Evolutionary conservation across 2,888 invertebrate species (phyloP), one percentile per base, ranked within the genome.

Genomic region (Andrena chrysosceles): DNA sequence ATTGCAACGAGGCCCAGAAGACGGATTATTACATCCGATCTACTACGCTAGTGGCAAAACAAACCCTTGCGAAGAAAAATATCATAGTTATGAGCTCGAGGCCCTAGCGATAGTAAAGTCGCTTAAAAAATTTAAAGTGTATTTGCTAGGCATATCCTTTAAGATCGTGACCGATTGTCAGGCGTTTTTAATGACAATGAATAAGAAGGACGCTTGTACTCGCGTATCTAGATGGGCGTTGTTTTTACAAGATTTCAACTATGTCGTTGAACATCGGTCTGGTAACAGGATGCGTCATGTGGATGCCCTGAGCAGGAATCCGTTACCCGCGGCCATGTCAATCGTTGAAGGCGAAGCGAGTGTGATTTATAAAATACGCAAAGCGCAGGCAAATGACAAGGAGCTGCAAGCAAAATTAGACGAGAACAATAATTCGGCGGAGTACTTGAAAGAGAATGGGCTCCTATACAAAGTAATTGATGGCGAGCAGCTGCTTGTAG

Each of bases 1-100:
- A 3, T n/a, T 89, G 26, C 89, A 89, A 31, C 67, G 82, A 52
- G 77, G 77, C 52, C 23, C 42, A 13, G 69, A 85, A 1, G 89
- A 88, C 23, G 29, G 74, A 3, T 23, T 20, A 1, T 52, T 86
- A 5, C 86, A 89, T 69, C 88, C 87, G 0, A 77, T 89, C 2
- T 84, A 84, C 66, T 88, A 78, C 33, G 84, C 85, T 23, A 90
- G 88, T 31, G 78, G 86, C 6, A 90, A 89, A 54, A 87, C 89
- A 1, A 82, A 84, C 0, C 63, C 76, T 0, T 85, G 85, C 0
- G 86, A 89, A 54, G 75, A 83, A 20, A 84, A 77, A n/a, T 42
- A 42, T 26, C 54, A 48, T 5, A 75, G 78, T 8, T 77, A 82
- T 16, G 77, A 77, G 23, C 20, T 71, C 16, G 77, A 77, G 16